Evolutionary conservation across 2,113 vertebrate genomes (phyloP), one percentile per base, ranked within the genome.

Genomic region (Phainopepla nitens): DNA sequence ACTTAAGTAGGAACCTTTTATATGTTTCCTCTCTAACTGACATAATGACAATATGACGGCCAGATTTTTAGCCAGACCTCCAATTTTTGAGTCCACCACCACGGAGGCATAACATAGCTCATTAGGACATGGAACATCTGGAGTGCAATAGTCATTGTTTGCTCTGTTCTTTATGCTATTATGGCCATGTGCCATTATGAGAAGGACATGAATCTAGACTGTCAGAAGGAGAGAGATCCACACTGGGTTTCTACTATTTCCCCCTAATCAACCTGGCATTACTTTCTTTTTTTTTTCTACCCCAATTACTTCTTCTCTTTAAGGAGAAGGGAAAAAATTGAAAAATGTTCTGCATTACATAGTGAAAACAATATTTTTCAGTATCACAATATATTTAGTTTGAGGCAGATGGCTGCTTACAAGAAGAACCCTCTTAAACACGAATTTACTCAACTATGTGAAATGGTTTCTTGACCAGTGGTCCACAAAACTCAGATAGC

Each of bases 181-280:
- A 81, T 91, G 78, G 36, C 79, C 33, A 61, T 11, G 31, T 64
- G 90, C 87, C 82, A 54, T 73, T 47, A 92, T 47, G 68, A 88
- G 68, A 81, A 91, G 62, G 51, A 83, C 82, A 45, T 66, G 50
- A 90, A 94, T 94, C 91, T 92, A 94, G 86, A 72, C 53, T 81
- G 62, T 86, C 66, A 88, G 78, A 75, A 83, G 22, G 64, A 92
- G 47, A 85, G 35, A 94, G 35, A 70, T 27, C 35, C 42, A 58
- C 56, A 58, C 54, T 57, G 53, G 6, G 3, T 80, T 85, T 85
- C 27, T 77, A 47, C 45, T 90, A 19, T 77, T 90, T 93, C 90
- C 33, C 22, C 42, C 51, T 56, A 51, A 39, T 36, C 39, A 89
- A 65, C 15, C 35, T 82, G 51, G 22, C 21, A 80, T 73, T 93